These are phyloP conservation scores for Bothrops jararaca DNA, from an alignment of 2,113 vertebrate species.

Conservation along the genomic window DNA sequence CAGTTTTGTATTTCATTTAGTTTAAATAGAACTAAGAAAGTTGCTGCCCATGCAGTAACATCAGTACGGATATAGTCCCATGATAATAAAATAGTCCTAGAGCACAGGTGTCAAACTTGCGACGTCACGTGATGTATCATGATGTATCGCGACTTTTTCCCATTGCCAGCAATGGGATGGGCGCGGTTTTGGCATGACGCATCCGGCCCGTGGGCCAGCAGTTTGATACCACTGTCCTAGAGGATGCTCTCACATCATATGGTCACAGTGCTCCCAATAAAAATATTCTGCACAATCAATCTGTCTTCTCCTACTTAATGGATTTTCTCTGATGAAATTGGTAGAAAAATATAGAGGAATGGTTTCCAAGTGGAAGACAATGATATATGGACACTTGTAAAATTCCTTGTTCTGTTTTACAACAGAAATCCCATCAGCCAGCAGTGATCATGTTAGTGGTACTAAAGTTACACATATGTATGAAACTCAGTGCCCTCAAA, in stretches of 20 bases:
- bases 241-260: neutral
- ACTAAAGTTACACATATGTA: neutral
- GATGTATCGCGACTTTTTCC: too few species aligned
- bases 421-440: neutral
- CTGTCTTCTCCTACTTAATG: neutral
- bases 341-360: neutral
- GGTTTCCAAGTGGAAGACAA: neutral
- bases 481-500: neutral
- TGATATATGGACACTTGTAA: neutral
- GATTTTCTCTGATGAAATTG: neutral
- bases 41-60: neutral
- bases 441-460: neutral
- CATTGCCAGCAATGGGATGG: too few species aligned
- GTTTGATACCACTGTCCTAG: neutral
- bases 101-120: too few species aligned
- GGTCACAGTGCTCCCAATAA: neutral
- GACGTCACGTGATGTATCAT: too few species aligned
- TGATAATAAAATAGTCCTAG: neutral
- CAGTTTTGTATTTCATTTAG: neutral
- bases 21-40: neutral
- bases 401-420: neutral
- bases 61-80: neutral
- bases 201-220: too few species aligned
- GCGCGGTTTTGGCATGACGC: too few species aligned
- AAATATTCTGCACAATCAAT: neutral